A percentile compares a stretch with the other conserved stretches of the same genome.
phyloP scores from a whole-genome alignment of 2,888 invertebrate genomes.

The Ormyrus nitidulus region DNA sequence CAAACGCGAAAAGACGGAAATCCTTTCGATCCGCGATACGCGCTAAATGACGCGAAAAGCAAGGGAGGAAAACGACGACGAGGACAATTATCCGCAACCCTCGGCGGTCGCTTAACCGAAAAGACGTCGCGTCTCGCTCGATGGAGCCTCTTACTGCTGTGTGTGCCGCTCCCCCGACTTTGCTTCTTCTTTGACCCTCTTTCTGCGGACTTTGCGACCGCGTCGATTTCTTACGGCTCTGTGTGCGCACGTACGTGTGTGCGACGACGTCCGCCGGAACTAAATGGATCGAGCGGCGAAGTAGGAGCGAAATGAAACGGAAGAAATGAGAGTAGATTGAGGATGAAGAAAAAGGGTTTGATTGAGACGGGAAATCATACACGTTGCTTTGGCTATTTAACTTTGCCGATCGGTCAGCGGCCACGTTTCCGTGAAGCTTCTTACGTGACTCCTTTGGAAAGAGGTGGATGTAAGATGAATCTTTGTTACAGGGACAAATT shows the following conservation, averaged over 20 bases:
- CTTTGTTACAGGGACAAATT: too few relatives aligned
- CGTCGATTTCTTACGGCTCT: not conserved
- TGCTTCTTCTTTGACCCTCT: constrained; percentile 47
- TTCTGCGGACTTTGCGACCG: not conserved
- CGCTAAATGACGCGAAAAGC: constrained; percentile 31
- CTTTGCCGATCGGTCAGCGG: constrained; percentile 14
- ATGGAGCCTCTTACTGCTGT: not conserved
- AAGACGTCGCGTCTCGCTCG: constrained; percentile 1
- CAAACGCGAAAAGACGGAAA: not conserved
- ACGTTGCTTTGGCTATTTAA: not conserved
- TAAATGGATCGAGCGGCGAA: constrained; percentile 28
- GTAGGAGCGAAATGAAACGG: constrained; percentile 2
- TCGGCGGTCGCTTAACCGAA: constrained; percentile 9
- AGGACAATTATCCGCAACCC: constrained; percentile 31
- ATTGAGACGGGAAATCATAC: constrained; percentile 9
- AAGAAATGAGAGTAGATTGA: constrained; percentile 9
- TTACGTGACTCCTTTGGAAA: too few relatives aligned
- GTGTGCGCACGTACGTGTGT: too few relatives aligned
- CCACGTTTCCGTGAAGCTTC: too few relatives aligned
- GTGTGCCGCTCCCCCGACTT: constrained; percentile 8
- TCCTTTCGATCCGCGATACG: constrained; percentile 18
- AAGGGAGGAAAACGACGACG: not conserved
- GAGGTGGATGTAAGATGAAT: too few relatives aligned
- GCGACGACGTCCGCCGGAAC: not conserved
- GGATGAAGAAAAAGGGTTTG: not conserved